phyloP scores from a whole-genome alignment of 2,797 vertebrate genomes.

The Rachycentron canadum region DNA sequence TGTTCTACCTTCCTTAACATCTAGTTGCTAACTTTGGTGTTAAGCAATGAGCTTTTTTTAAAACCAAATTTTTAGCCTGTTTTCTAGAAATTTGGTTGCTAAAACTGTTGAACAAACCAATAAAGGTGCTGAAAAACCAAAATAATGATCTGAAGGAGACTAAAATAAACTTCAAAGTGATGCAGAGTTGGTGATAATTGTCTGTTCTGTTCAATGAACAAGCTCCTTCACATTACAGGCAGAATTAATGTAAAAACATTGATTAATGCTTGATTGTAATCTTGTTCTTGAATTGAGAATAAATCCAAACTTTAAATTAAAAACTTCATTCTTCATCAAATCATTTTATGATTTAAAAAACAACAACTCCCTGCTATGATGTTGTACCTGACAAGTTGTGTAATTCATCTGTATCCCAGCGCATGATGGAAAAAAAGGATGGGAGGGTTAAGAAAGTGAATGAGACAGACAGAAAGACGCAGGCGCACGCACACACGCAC shows the following conservation, averaged over 20 bases:
- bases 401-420: neutral
- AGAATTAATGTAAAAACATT: neutral
- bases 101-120: neutral
- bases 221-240: too few species aligned
- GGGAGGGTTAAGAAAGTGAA: neutral
- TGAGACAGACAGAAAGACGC: neutral
- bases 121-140: neutral
- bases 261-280: neutral
- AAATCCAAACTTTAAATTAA: neutral
- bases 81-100: too few species aligned
- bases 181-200: too few species aligned
- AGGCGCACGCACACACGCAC: constrained; percentile 9
- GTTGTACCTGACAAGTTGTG: neutral
- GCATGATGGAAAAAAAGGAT: neutral
- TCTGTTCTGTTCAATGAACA: too few species aligned
- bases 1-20: too few species aligned
- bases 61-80: too few species aligned
- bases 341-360: neutral
- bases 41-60: too few species aligned
- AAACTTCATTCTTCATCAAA: neutral
- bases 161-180: too few species aligned
- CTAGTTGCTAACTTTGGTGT: too few species aligned
- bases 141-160: neutral
- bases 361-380: neutral
- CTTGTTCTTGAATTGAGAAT: neutral